Percentiles rank a stretch among this genome's conserved stretches.
These are phyloP conservation scores for Lepidurus packardi DNA, from an alignment of 1,140 invertebrate genomes.

Conservation along the genomic window DNA sequence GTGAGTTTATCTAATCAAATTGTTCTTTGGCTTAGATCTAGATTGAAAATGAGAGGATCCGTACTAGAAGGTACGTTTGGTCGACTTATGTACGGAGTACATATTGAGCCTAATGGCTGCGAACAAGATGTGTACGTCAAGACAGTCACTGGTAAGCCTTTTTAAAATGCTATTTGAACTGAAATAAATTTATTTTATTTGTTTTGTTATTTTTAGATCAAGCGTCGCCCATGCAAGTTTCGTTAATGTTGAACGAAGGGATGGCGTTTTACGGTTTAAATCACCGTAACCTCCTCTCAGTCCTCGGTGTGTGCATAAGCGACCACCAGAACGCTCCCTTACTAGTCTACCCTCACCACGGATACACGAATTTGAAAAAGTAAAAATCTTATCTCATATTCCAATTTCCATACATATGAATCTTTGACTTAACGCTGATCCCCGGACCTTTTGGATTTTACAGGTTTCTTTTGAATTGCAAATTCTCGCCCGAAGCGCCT, in stretches of 20 bases:
- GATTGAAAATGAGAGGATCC: slow-evolving; percentile 67
- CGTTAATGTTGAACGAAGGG: slow-evolving; percentile 76
- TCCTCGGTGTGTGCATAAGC: slow-evolving; percentile 80
- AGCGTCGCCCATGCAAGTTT: slow-evolving; percentile 60
- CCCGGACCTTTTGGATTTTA: no score
- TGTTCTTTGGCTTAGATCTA: slow-evolving; percentile 51
- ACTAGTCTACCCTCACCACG: slow-evolving; percentile 77
- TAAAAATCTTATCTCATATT: slow-evolving; percentile 42
- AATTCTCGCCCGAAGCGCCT: slow-evolving; percentile 19
- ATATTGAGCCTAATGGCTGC: slow-evolving; percentile 66
- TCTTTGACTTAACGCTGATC: neutral
- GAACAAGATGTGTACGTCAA: slow-evolving; percentile 79
- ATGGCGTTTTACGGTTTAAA: slow-evolving; percentile 79
- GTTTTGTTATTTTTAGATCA: slow-evolving; percentile 44
- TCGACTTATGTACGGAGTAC: slow-evolving; percentile 75
- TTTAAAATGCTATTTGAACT: neutral
- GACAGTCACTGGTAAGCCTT: slow-evolving; percentile 63
- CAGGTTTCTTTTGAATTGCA: slow-evolving; percentile 27
- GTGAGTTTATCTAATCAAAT: no score
- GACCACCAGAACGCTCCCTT: slow-evolving; percentile 74
- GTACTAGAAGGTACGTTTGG: slow-evolving; percentile 84
- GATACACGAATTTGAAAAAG: slow-evolving; percentile 82
- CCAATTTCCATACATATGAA: neutral
- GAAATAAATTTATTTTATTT: slow-evolving; percentile 37
- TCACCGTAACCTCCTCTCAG: slow-evolving; percentile 74